Conservation (phyloP, 2,113 vertebrate genomes). For the Desmodus rotundus region DNA sequence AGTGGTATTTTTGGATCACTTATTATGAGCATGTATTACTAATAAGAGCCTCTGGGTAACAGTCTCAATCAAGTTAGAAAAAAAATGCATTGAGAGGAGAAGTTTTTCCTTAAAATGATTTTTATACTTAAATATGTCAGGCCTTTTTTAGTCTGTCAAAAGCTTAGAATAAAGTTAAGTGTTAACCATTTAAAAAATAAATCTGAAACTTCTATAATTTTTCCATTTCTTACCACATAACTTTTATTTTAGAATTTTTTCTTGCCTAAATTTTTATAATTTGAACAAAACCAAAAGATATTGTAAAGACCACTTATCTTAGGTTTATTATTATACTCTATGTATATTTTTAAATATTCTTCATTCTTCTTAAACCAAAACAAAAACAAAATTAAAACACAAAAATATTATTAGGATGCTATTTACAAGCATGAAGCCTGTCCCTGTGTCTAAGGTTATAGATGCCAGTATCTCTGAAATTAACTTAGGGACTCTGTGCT, state of each 20-base stretch:
- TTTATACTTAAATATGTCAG: neutral
- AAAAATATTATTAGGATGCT: neutral
- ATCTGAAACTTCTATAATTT: neutral
- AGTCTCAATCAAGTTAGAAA: neutral
- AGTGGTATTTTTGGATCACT: neutral
- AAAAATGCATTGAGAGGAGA: neutral
- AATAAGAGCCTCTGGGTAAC: neutral
- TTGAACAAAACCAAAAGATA: neutral
- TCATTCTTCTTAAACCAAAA: neutral
- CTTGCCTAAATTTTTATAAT: neutral
- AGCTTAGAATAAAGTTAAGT: neutral
- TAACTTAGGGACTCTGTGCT: neutral
- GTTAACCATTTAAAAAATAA: neutral
- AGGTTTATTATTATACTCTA: neutral
- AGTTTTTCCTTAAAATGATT: neutral
- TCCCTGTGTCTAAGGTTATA: neutral
- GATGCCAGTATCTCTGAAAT: neutral
- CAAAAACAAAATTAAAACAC: neutral
- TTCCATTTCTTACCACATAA: neutral
- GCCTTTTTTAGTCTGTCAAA: neutral
- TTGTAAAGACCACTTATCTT: neutral
- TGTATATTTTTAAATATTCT: neutral
- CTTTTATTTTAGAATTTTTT: neutral
- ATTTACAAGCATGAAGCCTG: neutral
- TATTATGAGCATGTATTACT: neutral